A percentile compares a stretch with the other conserved stretches of the same genome.
Evolutionary conservation across 2,888 invertebrate genomes (phyloP).

Genomic region (Pollenia labialis): DNA sequence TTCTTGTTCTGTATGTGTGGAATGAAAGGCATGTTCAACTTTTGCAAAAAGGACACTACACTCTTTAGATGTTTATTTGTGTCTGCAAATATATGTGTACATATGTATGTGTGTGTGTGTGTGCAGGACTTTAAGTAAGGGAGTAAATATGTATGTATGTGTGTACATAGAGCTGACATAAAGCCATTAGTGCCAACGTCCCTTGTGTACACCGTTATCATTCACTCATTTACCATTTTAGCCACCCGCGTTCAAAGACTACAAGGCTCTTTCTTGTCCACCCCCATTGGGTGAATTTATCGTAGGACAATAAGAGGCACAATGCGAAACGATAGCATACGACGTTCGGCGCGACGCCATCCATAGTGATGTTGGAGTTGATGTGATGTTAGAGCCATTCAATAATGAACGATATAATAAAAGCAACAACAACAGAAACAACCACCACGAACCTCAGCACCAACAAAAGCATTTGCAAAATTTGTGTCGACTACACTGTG

Average conservation of each 20-base stretch:
- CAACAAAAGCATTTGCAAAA: constrained; percentile 59
- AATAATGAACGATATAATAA: constrained; percentile 69
- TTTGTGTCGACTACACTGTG: constrained; percentile 66
- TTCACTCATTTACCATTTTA: constrained; percentile 66
- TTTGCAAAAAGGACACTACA: constrained; percentile 73
- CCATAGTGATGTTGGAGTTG: constrained; percentile 61
- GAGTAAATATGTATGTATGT: not conserved
- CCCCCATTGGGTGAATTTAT: constrained; percentile 68
- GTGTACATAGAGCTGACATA: constrained; percentile 53
- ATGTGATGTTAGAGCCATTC: constrained; percentile 71
- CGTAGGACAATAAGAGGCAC: constrained; percentile 60
- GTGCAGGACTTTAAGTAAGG: constrained; percentile 2
- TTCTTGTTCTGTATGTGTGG: constrained; percentile 36
- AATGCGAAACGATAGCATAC: constrained; percentile 52
- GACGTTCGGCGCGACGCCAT: constrained; percentile 52
- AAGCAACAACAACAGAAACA: constrained; percentile 34
- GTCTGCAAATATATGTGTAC: constrained; percentile 8
- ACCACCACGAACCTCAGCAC: constrained; percentile 16
- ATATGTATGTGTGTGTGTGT: not conserved
- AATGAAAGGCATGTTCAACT: constrained; percentile 62
- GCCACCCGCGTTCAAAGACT: constrained; percentile 64
- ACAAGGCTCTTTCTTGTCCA: constrained; percentile 65
- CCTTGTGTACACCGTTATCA: constrained; percentile 71
- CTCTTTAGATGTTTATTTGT: constrained; percentile 59
- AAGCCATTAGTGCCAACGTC: constrained; percentile 72